Base-by-base conservation (phyloP, 2,888 invertebrate genomes). In the Stenodera caucasica region DNA sequence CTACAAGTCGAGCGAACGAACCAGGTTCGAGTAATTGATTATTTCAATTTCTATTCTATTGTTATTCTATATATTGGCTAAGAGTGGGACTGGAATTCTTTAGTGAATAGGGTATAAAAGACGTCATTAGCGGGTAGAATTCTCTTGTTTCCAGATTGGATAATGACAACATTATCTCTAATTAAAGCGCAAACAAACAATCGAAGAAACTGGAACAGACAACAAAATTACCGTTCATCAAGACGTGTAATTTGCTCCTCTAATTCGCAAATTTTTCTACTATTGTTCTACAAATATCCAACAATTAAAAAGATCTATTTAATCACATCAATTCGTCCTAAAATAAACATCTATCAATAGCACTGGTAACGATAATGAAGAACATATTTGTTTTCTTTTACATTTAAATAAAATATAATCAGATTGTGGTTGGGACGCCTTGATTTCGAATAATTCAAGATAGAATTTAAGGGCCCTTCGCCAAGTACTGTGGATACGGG, bases 391-490 rank as follows among this genome's bases (percentile, higher is more conserved):
- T n/a, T n/a, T n/a, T n/a, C n/a, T n/a, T n/a, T n/a, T n/a, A n/a
- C n/a, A n/a, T n/a, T n/a, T n/a, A 53, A 56, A 55, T 51, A 50
- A 61, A 58, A 57, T 53, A 54, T 57, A 61, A 18, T 56, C 54
- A 57, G 62, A 60, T 55, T 37, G 61, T 59, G 63, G 60, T 65
- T 65, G 57, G 32, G 53, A 60, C 62, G 60, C 58, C 63, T 65
- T 63, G 65, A 65, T 65, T 62, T 52, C 23, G 53, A 61, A 61
- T 64, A 61, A 61, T 64, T 61, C 63, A 60, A 51, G 60, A 65
- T 62, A 60, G 63, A 60, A 66, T 66, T 56, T 60, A 57, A 63
- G 64, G 68, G 45, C 60, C 62, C 50, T 57, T 68, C 63, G 65
- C 62, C 65, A 66, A 64, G 64, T 59, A 53, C 55, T 53, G 26